These are phyloP conservation scores for Drosophila parabipectinata DNA, from an alignment of 1,140 invertebrate species.

Conservation along the genomic window DNA sequence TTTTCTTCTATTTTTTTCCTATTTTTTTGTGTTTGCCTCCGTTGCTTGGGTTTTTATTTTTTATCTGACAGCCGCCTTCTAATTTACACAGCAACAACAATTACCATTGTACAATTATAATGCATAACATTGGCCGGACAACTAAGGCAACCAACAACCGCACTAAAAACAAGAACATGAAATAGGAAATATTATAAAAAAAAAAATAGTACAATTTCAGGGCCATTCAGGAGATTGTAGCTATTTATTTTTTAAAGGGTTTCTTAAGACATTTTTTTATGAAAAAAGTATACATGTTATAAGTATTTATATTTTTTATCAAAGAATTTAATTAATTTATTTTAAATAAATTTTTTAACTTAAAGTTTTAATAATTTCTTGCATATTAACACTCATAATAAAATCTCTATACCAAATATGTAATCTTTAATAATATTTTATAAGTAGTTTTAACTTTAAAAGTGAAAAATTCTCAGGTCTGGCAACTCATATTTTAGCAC, in stretches of 20 bases:
- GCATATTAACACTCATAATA: no score
- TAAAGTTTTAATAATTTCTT: no score
- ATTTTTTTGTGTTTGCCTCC: slow-evolving; percentile 14
- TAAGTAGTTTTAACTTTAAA: background rate
- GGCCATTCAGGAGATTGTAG: background rate
- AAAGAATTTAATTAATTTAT: no score
- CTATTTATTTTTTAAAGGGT: background rate
- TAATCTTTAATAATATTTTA: background rate
- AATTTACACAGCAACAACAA: slow-evolving; percentile 67
- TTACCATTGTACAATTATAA: slow-evolving; percentile 66
- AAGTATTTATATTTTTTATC: no score
- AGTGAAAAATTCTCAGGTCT: slow-evolving; percentile 5
- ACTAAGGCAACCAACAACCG: slow-evolving; percentile 15
- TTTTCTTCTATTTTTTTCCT: slow-evolving; percentile 17
- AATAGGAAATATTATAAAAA: background rate
- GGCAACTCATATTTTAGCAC: slow-evolving; percentile 21
- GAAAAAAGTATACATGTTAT: background rate
- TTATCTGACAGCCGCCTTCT: slow-evolving; percentile 78
- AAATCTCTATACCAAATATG: no score
- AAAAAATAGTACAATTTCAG: slow-evolving; percentile 11
- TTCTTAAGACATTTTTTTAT: background rate
- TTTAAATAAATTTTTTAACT: no score
- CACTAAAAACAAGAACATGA: background rate
- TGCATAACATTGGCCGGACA: slow-evolving; percentile 60
- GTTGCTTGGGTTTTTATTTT: slow-evolving; percentile 33